phyloP scores from a whole-genome alignment of 2,888 invertebrate genomes.

The Pseudococcus jackbeardsleyi region DNA sequence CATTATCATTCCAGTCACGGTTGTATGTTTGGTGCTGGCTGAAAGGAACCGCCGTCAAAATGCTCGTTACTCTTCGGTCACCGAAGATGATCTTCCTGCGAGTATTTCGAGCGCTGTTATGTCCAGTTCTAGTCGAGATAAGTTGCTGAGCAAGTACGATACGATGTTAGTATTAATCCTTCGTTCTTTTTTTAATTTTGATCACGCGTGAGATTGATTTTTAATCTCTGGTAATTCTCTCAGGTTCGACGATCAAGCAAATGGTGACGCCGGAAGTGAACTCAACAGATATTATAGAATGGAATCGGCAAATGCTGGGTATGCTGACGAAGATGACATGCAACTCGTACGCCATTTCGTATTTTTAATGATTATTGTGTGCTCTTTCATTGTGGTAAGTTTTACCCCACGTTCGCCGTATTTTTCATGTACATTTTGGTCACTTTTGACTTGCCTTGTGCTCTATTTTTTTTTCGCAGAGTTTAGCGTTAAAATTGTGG shows the following conservation, averaged over 20 bases:
- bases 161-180: conserved; percentile 28
- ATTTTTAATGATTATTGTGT: conserved; percentile 47
- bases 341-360: conserved; percentile 60
- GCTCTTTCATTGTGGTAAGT: conserved; percentile 62
- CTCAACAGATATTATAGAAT: background rate
- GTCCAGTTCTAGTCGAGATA: conserved; percentile 17
- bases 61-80: conserved; percentile 28
- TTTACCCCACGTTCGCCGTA: no score
- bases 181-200: no score
- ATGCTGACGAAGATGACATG: conserved; percentile 27
- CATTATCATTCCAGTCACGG: conserved; percentile 48
- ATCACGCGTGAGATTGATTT: background rate
- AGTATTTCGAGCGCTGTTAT: conserved; percentile 52
- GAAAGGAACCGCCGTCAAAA: conserved; percentile 60
- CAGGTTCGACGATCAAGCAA: conserved; percentile 29
- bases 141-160: conserved; percentile 3
- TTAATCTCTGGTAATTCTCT: background rate
- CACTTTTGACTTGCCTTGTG: no score
- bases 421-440: no score
- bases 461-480: conserved; percentile 72
- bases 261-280: background rate
- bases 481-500: conserved; percentile 86
- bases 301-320: background rate
- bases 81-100: conserved; percentile 53
- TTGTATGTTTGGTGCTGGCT: conserved; percentile 57